Base-by-base conservation (phyloP, 2,888 invertebrate species). In the Cerastis rubricosa region DNA sequence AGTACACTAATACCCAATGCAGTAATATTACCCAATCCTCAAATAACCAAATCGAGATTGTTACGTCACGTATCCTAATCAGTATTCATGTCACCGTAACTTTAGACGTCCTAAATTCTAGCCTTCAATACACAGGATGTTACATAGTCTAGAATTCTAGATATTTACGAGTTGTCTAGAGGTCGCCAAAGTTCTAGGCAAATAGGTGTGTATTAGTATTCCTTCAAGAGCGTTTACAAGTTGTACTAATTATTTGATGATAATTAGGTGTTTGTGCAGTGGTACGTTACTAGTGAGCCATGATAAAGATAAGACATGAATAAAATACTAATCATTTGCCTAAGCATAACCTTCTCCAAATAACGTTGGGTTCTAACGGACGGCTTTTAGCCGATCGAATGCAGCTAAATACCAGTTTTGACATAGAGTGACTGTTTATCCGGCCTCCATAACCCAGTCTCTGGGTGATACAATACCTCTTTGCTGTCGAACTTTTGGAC, bases 151-250 rank as follows among this genome's bases (percentile, higher is more conserved):
- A n/a, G n/a, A n/a, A n/a, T n/a, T n/a, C 80, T 67, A 70, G 51
- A 68, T 73, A 71, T 86, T 76, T 77, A 72, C 74, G 22, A 71
- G 25, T 54, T 71, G 80, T 87, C 63, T 87, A 75, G 73, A 85
- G 78, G 87, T 77, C 75, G 57, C 61, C 19, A 19, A 7, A 14
- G 66, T 61, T 72, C 25, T 71, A 25, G 35, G 59, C 25, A 74
- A 84, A 84, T 79, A 81, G 19, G 40, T 63, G 35, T 17, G 14
- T 63, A n/a, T 47, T 57, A 43, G 35, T 49, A 64, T 64, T 68
- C 51, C 54, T 70, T 67, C 61, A 54, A 12, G 49, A 61, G 66
- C 70, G 25, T 76, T 76, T 63, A 47, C 66, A 40, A 43, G 43
- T 67, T 80, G 59, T 67, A 57, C 49, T 67, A 49, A 67, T 80